Percentiles rank a stretch among this genome's conserved stretches.
phyloP scores from a whole-genome alignment of 2,113 vertebrate genomes.

The Struthio camelus region DNA sequence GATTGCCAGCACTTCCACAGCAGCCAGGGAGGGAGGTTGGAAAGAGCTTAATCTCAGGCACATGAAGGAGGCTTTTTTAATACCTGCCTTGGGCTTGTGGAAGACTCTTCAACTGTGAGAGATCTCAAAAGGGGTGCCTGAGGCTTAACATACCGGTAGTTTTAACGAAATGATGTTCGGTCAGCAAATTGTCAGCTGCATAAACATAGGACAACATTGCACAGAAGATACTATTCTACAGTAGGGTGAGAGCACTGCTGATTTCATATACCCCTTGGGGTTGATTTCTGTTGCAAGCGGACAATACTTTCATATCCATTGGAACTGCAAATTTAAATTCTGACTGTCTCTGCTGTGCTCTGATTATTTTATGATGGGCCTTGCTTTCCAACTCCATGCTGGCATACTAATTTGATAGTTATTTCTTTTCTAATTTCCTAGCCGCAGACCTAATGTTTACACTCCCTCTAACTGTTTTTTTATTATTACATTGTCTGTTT shows the following conservation, averaged over 20 bases:
- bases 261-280: neutral
- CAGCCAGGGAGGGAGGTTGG: neutral
- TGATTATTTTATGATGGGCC: neutral
- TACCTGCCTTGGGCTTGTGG: neutral
- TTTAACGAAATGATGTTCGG: neutral
- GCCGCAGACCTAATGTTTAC: slow-evolving; percentile 24
- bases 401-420: slow-evolving; percentile 42
- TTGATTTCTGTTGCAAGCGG: neutral
- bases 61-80: neutral
- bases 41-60: neutral
- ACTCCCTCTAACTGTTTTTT: slow-evolving; percentile 34
- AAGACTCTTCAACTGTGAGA: neutral
- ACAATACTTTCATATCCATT: neutral
- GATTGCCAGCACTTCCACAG: neutral
- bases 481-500: slow-evolving; percentile 10
- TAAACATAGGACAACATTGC: neutral
- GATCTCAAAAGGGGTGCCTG: neutral
- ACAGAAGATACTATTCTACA: neutral
- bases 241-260: neutral
- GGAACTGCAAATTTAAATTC: slow-evolving; percentile 35
- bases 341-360: slow-evolving; percentile 29
- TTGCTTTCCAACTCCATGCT: slow-evolving; percentile 1
- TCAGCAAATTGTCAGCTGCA: neutral
- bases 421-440: slow-evolving; percentile 38
- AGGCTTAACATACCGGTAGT: neutral